Base-by-base conservation (phyloP, 2,113 vertebrate species). In the Raja brachyura region DNA sequence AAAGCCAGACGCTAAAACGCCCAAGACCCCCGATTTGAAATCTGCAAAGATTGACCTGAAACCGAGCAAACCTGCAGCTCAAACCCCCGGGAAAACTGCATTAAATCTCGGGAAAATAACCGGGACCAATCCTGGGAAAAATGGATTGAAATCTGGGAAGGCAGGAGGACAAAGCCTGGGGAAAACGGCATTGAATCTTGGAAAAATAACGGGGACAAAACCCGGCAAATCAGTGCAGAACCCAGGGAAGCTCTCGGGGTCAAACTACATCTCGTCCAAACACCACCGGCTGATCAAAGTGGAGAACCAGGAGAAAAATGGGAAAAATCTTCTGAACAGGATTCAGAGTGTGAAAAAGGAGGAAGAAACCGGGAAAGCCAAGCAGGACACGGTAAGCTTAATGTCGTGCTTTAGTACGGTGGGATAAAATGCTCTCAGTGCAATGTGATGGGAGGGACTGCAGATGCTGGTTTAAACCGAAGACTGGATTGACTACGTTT, bases 261-360 rank as follows among this genome's bases (percentile, higher is more conserved):
- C 93, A 85, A 92, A 54, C 22, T 97, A 97, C 20, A 96, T 97
- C 93, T 96, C 97, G n/a, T 99, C 98, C 95, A 98, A 98, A 94
- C 98, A 96, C 96, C 98, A 96, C 96, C 97, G 98, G 93, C 98
- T 99, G 95, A 99, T 99, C 95, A 99, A 98, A 94, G 97, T 99
- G 95, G 98, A 99, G 63, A 96, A 97, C 93, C 97, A 97, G 0
- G 98, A 98, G 94, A 99, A 98, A 93, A 97, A 95, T 0, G 95
- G 96, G 3, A 98, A 97, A 93, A 94, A 94, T 6, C 93, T 95
- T 94, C 93, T 3, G 96, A 95, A 68, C 94, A 93, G 94, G 94
- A 94, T 93, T 94, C 95, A 0, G 98, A 98, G 4, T 95, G 94
- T 79, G 97, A 98, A 93, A 97, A 97, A 93, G 96, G 93, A 93